A percentile compares a stretch with the other conserved stretches of the same genome.
Conservation (phyloP, 2,888 invertebrate genomes). For the Pseudococcus viburni region DNA sequence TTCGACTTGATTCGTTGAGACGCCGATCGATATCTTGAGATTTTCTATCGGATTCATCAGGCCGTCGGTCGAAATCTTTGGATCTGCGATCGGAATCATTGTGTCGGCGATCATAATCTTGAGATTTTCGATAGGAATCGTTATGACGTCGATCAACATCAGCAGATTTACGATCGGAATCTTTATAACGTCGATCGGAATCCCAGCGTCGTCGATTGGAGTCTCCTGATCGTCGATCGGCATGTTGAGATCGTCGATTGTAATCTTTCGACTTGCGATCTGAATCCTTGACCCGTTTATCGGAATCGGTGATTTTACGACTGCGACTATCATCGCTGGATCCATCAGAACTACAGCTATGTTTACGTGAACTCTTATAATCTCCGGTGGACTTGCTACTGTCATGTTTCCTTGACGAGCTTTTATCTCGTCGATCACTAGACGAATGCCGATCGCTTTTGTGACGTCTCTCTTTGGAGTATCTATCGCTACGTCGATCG, state of each 20-base stretch:
- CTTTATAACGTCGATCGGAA: background rate
- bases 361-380: background rate
- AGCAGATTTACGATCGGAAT: background rate
- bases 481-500: background rate
- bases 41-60: background rate
- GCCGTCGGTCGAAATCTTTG: background rate
- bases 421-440: background rate
- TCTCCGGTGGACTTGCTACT: background rate
- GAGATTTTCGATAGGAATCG: background rate
- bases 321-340: constrained; percentile 44
- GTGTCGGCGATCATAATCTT: background rate
- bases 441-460: background rate
- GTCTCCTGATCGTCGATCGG: background rate
- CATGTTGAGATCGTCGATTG: background rate
- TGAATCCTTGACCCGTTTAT: background rate
- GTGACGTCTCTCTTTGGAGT: background rate
- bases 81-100: background rate
- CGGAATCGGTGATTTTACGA: background rate
- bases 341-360: background rate
- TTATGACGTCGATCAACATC: background rate
- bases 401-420: background rate
- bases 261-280: background rate
- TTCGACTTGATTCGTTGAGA: background rate
- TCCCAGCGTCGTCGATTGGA: too few species aligned
- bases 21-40: background rate